Conservation (phyloP, 2,888 invertebrate species). For the Drosophila multiciliata region DNA sequence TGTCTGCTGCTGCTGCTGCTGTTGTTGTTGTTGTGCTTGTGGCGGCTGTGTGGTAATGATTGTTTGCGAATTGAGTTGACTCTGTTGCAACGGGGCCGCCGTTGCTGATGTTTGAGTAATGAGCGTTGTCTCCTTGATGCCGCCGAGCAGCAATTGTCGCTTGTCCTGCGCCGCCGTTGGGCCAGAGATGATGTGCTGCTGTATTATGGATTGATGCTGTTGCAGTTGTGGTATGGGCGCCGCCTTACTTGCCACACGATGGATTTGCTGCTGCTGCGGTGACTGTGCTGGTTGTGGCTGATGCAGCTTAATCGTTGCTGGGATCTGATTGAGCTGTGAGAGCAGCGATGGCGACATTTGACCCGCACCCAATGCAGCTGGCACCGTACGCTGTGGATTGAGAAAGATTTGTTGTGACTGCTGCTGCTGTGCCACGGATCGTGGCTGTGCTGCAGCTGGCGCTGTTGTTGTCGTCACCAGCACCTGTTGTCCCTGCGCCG, state of each 20-base stretch:
- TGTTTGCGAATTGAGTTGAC: slow-evolving; percentile 81
- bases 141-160: slow-evolving; percentile 78
- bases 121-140: slow-evolving; percentile 81
- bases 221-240: slow-evolving; percentile 87
- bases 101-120: slow-evolving; percentile 76
- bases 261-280: slow-evolving; percentile 44
- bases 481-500: slow-evolving; percentile 88
- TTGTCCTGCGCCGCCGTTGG: slow-evolving; percentile 66
- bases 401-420: slow-evolving; percentile 59
- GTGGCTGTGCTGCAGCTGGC: slow-evolving; percentile 55
- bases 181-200: slow-evolving; percentile 83
- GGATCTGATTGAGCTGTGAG: slow-evolving; percentile 84
- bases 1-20: slow-evolving; percentile 56
- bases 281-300: slow-evolving; percentile 73
- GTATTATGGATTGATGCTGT: slow-evolving; percentile 83
- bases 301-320: slow-evolving; percentile 86
- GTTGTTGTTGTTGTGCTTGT: slow-evolving; percentile 40
- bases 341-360: slow-evolving; percentile 84
- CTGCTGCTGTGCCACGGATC: slow-evolving; percentile 34
- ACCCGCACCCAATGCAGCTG: slow-evolving; percentile 86
- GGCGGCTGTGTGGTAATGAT: slow-evolving; percentile 81
- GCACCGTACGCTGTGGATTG: slow-evolving; percentile 66
- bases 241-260: slow-evolving; percentile 51
- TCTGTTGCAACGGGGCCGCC: slow-evolving; percentile 71
- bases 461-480: slow-evolving; percentile 86